Evolutionary conservation across 1,140 invertebrate species (phyloP).

Genomic region (Glossosoma conforme): DNA sequence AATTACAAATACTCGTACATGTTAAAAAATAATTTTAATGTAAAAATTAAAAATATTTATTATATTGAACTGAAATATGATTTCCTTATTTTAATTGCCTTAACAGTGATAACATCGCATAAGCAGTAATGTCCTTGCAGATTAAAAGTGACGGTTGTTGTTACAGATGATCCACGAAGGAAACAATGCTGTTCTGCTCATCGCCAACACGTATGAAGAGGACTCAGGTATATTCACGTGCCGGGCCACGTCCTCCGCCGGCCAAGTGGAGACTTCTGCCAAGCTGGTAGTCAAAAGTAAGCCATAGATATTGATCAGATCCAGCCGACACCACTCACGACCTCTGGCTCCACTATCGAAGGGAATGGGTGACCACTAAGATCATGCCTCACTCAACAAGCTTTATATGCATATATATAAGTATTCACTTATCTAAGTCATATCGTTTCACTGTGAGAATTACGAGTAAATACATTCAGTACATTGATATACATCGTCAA

Average conservation of each 20-base stretch:
- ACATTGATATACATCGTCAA: too few species aligned
- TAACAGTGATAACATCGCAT: too few species aligned
- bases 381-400: constrained; percentile 1
- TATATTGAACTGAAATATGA: too few species aligned
- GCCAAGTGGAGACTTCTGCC: constrained; percentile 87
- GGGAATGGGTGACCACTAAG: constrained; percentile 51
- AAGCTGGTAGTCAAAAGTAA: constrained; percentile 97
- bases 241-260: constrained; percentile 82
- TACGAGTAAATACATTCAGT: too few species aligned
- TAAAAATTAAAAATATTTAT: too few species aligned
- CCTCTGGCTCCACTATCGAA: constrained; percentile 32
- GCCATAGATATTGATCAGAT: constrained; percentile 63
- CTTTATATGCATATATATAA: neutral
- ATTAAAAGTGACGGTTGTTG: too few species aligned
- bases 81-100: too few species aligned
- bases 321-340: constrained; percentile 25
- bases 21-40: too few species aligned
- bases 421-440: too few species aligned
- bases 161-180: constrained; percentile 90
- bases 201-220: constrained; percentile 89
- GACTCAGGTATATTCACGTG: constrained; percentile 90
- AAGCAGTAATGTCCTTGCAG: too few species aligned
- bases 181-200: constrained; percentile 81
- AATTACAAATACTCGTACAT: too few species aligned
- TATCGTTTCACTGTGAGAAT: too few species aligned